Evolutionary conservation across 1,140 invertebrate genomes (phyloP).

Genomic region (Drosophila lacteicornis): DNA sequence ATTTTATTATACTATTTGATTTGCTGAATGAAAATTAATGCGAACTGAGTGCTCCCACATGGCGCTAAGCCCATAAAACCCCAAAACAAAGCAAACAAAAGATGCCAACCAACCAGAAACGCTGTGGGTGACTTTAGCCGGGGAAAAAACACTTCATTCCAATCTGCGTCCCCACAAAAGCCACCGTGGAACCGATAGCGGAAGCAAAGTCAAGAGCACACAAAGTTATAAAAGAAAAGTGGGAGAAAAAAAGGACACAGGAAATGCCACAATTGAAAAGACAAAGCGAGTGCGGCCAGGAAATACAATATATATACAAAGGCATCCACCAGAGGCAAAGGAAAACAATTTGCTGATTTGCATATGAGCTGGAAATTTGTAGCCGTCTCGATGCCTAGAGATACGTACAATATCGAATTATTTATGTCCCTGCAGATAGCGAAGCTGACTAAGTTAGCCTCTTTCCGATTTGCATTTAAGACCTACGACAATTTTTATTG

Average conservation of each 20-base stretch:
- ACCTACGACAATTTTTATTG: slow-evolving; percentile 23
- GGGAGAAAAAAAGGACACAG: slow-evolving; percentile 20
- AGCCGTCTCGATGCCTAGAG: slow-evolving; percentile 35
- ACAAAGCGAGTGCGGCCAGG: slow-evolving; percentile 1
- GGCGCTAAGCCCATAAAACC: slow-evolving; percentile 44
- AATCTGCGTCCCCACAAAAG: slow-evolving; percentile 31
- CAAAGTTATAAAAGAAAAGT: slow-evolving; percentile 30
- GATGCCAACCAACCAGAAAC: slow-evolving; percentile 4
- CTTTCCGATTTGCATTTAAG: slow-evolving; percentile 20
- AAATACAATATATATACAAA: slow-evolving; percentile 15
- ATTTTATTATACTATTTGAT: slow-evolving; percentile 55
- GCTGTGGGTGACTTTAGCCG: slow-evolving; percentile 16
- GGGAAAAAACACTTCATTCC: slow-evolving; percentile 24
- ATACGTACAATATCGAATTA: slow-evolving; percentile 30
- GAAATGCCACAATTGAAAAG: slow-evolving; percentile 35
- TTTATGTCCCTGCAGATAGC: slow-evolving; percentile 30
- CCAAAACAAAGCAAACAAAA: slow-evolving; percentile 48
- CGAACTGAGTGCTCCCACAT: slow-evolving; percentile 37
- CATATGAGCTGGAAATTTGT: slow-evolving; percentile 56
- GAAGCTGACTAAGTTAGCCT: slow-evolving; percentile 11
- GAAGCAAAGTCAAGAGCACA: slow-evolving; percentile 30
- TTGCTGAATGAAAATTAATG: slow-evolving; percentile 64
- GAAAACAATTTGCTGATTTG: slow-evolving; percentile 54
- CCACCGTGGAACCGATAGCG: background rate
- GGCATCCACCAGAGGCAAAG: background rate